Conservation (phyloP, 2,797 vertebrate species). For the Melopsittacus undulatus region DNA sequence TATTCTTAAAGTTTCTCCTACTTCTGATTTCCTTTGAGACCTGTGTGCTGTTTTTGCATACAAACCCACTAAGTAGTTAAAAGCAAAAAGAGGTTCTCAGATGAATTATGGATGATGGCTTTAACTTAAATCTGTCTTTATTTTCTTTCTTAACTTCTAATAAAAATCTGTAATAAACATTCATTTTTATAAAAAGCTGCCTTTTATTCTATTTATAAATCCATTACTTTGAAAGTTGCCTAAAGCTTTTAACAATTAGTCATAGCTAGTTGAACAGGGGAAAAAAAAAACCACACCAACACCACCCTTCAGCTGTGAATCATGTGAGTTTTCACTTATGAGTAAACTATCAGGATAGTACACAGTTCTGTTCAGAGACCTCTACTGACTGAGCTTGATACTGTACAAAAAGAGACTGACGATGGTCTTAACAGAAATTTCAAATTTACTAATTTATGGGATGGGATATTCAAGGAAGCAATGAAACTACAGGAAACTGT, state of each 20-base stretch:
- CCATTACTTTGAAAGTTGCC: neutral
- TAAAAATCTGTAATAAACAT: neutral
- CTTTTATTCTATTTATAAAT: neutral
- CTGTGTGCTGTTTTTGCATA: neutral
- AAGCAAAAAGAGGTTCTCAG: neutral
- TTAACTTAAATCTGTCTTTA: neutral
- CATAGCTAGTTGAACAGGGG: neutral
- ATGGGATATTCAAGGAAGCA: neutral
- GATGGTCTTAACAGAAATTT: neutral
- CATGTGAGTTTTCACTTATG: neutral
- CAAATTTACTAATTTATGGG: neutral
- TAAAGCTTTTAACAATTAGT: neutral
- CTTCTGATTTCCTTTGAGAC: neutral
- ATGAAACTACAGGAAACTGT: neutral
- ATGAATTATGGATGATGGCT: neutral
- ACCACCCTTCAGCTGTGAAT: neutral
- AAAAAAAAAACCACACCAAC: accelerated
- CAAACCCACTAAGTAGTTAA: neutral
- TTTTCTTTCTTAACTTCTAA: neutral
- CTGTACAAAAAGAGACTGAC: neutral
- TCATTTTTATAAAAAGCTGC: neutral
- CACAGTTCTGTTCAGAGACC: neutral
- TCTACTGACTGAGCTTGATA: neutral
- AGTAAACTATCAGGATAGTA: neutral
- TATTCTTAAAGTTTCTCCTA: neutral